These are phyloP conservation scores for Lycorma delicatula DNA, from an alignment of 1,140 invertebrate genomes.

Conservation along the genomic window DNA sequence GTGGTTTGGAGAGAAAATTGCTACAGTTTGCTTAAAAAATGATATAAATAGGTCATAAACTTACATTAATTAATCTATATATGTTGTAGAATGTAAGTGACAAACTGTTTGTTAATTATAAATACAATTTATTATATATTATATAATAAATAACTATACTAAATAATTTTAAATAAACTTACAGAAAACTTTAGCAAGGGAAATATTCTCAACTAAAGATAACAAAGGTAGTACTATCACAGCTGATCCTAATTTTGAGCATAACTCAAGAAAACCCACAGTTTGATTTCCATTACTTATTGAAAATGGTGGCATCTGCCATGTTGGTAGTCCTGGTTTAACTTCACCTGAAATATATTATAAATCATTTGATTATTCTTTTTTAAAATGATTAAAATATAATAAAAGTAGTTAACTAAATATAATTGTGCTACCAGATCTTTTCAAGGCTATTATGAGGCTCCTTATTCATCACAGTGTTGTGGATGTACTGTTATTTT, in stretches of 20 bases:
- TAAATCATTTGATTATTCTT: not conserved
- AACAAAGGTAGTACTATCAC: slow-evolving; percentile 68
- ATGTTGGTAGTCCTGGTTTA: slow-evolving; percentile 55
- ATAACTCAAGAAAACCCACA: slow-evolving; percentile 56
- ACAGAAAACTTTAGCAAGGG: slow-evolving; percentile 74
- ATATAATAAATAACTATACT: too few relatives aligned
- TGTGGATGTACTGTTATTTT: too few relatives aligned
- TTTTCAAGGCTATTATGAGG: too few relatives aligned
- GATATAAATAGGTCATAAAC: not conserved
- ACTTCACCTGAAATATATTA: slow-evolving; percentile 45
- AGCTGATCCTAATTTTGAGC: slow-evolving; percentile 58
- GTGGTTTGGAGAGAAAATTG: too few relatives aligned
- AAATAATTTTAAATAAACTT: slow-evolving; percentile 37
- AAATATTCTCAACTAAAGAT: slow-evolving; percentile 70
- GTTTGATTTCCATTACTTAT: slow-evolving; percentile 53
- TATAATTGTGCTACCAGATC: too few relatives aligned
- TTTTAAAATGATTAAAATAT: too few relatives aligned
- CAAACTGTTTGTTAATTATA: too few relatives aligned
- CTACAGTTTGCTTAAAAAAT: too few relatives aligned
- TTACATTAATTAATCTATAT: not conserved
- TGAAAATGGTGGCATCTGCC: slow-evolving; percentile 53
- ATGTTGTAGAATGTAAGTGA: too few relatives aligned
- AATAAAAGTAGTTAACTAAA: too few relatives aligned
- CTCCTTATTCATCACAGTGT: too few relatives aligned
- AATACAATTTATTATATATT: too few relatives aligned